phyloP scores from a whole-genome alignment of 2,797 vertebrate genomes.

The Falco peregrinus region DNA sequence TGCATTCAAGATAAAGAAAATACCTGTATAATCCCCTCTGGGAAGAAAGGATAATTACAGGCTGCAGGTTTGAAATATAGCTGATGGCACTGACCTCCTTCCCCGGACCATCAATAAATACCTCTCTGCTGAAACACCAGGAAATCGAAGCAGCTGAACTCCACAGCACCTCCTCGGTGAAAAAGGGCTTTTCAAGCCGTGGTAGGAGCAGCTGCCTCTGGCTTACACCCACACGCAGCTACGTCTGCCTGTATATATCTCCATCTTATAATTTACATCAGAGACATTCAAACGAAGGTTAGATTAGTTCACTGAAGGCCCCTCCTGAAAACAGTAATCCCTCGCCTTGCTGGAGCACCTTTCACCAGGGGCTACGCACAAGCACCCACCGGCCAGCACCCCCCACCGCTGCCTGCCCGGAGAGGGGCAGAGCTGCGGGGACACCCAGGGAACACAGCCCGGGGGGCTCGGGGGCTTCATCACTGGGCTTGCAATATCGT shows the following conservation, averaged over 20 bases:
- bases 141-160: conserved; percentile 56
- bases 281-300: conserved; percentile 40
- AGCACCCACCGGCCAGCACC: background rate
- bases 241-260: background rate
- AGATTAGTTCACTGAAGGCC: background rate
- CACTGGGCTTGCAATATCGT: accelerated
- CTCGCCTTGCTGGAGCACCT: background rate
- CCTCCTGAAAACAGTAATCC: background rate
- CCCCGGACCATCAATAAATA: conserved; percentile 64
- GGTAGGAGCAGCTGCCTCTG: background rate
- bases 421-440: background rate
- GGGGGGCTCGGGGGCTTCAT: accelerated
- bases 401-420: background rate
- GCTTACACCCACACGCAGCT: conserved; percentile 16
- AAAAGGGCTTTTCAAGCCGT: background rate
- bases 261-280: background rate
- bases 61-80: conserved; percentile 37
- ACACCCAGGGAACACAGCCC: accelerated
- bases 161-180: background rate
- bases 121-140: conserved; percentile 56
- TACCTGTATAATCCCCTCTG: conserved; percentile 66
- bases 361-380: background rate
- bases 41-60: conserved; percentile 69
- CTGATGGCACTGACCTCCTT: conserved; percentile 66
- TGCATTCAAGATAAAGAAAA: conserved; percentile 66